Evolutionary conservation across 2,797 vertebrate species (phyloP).

Genomic region (Melanotaenia parkinsoni): DNA sequence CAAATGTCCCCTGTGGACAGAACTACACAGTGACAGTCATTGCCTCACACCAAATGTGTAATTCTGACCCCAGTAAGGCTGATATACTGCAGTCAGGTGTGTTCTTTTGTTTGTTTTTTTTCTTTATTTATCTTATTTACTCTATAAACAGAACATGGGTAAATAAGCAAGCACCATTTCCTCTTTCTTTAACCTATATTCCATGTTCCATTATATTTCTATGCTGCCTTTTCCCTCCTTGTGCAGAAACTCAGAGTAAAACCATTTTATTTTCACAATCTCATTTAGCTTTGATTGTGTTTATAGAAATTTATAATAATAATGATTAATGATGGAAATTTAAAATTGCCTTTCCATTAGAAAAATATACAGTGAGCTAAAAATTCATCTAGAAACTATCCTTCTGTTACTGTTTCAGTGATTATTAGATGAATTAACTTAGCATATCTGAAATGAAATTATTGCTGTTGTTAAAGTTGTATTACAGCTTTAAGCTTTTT

Average conservation of each 20-base stretch:
- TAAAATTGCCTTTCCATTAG: too few relatives aligned
- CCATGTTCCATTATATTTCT: neutral
- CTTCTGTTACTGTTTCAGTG: neutral
- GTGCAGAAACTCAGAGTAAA: too few relatives aligned
- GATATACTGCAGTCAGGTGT: conserved; percentile 78
- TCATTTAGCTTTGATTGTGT: too few relatives aligned
- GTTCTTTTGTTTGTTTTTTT: neutral
- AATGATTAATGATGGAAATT: too few relatives aligned
- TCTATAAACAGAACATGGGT: neutral
- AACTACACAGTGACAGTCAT: conserved; percentile 77
- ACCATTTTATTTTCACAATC: too few relatives aligned
- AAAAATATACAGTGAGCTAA: too few relatives aligned
- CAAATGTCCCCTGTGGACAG: conserved; percentile 78
- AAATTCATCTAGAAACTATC: neutral
- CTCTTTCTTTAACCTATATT: neutral
- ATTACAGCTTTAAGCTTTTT: neutral
- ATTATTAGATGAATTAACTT: neutral
- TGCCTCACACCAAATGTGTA: conserved; percentile 70
- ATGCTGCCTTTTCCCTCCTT: neutral
- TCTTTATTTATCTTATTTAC: neutral
- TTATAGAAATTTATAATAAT: too few relatives aligned
- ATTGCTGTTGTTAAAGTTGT: too few relatives aligned
- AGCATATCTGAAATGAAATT: neutral
- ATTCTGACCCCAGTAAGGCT: conserved; percentile 70
- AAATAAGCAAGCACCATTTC: neutral